phyloP scores from a whole-genome alignment of 64 coral and sea anemone species.

The Montipora foliosa region DNA sequence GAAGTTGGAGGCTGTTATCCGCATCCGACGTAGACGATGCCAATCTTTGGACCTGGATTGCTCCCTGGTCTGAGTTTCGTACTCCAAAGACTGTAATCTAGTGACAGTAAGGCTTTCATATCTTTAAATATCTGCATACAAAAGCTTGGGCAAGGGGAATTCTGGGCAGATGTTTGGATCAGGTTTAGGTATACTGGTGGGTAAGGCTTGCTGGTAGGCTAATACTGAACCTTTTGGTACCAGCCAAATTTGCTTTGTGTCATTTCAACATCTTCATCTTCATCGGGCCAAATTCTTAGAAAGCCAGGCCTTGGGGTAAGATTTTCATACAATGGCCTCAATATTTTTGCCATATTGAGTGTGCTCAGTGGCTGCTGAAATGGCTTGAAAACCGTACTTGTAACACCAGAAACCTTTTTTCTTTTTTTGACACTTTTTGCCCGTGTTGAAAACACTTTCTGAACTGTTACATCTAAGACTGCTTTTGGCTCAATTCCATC shows the following conservation, averaged over 20 bases:
- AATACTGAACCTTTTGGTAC: constrained; percentile 1
- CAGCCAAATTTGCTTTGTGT: background rate
- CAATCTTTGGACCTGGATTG: constrained; percentile 1
- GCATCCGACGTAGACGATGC: background rate
- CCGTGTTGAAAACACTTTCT: background rate
- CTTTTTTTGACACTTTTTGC: no score
- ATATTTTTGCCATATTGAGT: background rate
- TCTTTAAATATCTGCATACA: background rate
- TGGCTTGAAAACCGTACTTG: no score
- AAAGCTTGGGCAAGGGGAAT: no score
- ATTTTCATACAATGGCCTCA: background rate
- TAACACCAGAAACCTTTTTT: no score
- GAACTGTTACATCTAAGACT: constrained; percentile 24
- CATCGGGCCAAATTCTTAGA: constrained; percentile 38
- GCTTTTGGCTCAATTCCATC: constrained; percentile 7
- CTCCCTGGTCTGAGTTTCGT: constrained; percentile 4
- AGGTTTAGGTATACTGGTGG: background rate
- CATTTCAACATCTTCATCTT: constrained; percentile 24
- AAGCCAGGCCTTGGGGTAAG: constrained; percentile 4
- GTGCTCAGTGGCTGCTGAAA: no score
- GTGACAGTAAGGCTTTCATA: background rate
- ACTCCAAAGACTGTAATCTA: background rate
- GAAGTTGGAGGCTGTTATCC: constrained; percentile 25
- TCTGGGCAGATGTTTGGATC: no score
- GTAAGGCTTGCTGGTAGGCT: constrained; percentile 5